Evolutionary conservation across 2,888 invertebrate species (phyloP).

Genomic region (Drosophila kokeensis): DNA sequence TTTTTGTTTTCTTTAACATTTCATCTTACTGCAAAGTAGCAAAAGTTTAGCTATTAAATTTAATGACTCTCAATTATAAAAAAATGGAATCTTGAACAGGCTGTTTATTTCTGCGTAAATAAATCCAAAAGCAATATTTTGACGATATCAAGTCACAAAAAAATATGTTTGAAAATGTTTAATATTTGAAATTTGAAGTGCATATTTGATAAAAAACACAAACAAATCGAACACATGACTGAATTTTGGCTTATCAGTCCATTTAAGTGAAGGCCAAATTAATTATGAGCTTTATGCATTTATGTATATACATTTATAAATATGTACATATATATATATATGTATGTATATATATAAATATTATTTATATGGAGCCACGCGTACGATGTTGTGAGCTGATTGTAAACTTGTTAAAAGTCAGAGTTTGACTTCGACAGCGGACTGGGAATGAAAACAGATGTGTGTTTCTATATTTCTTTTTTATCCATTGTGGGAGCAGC

Average conservation of each 20-base stretch:
- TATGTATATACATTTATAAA: neutral
- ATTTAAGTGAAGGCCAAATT: constrained; percentile 18
- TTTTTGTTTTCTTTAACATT: neutral
- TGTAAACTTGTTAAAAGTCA: constrained; percentile 52
- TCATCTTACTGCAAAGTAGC: neutral
- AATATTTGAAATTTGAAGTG: constrained; percentile 23
- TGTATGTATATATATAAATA: neutral
- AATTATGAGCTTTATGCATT: constrained; percentile 19
- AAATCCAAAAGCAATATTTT: neutral
- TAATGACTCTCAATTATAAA: neutral
- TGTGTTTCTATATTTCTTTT: constrained; percentile 13
- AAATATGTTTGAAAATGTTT: constrained; percentile 13
- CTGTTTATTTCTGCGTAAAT: neutral
- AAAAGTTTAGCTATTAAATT: fast-evolving
- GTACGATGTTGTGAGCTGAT: constrained; percentile 42
- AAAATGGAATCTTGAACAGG: neutral
- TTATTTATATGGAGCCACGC: constrained; percentile 18
- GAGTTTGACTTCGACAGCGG: neutral
- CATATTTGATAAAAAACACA: constrained; percentile 27
- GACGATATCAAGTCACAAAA: neutral
- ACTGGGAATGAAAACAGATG: constrained; percentile 59
- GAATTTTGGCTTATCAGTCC: constrained; percentile 31
- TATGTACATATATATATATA: neutral
- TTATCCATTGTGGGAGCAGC: neutral
- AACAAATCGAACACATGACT: constrained; percentile 13